Conservation (phyloP, 2,888 invertebrate genomes). For the Calameuta idolon region DNA sequence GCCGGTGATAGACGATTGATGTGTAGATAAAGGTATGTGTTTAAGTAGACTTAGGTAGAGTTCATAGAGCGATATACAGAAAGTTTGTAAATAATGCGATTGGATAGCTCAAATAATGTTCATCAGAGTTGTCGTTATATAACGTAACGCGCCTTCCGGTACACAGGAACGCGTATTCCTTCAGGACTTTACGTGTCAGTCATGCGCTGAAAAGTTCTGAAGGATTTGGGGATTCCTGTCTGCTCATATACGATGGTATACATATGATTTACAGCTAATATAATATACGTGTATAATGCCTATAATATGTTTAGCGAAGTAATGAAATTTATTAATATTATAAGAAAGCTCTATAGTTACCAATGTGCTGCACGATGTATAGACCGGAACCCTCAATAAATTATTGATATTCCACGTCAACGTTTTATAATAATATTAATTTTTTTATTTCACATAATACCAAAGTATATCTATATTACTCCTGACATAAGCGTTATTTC, state of each 20-base stretch:
- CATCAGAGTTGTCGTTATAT: background rate
- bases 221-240: conserved; percentile 22
- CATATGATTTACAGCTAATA: conserved; percentile 2
- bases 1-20: conserved; percentile 12
- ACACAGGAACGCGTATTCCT: background rate
- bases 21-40: conserved; percentile 25
- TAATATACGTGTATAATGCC: conserved; percentile 29
- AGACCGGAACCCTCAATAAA: conserved; percentile 45
- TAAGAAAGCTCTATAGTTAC: conserved; percentile 36
- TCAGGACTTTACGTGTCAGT: background rate
- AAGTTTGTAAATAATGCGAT: background rate
- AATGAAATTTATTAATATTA: conserved; percentile 3
- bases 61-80: background rate
- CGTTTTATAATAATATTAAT: background rate
- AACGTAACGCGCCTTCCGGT: background rate
- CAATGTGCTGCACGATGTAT: conserved; percentile 48
- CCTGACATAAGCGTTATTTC: background rate
- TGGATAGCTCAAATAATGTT: background rate
- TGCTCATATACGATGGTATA: conserved; percentile 33
- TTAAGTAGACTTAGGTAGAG: background rate
- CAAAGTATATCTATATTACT: background rate
- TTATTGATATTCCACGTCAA: conserved; percentile 43
- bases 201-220: background rate
- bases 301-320: conserved; percentile 35
- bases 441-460: background rate